Evolutionary conservation across 1,140 invertebrate species (phyloP), one percentile per base, ranked within the genome.

Genomic region (Druon quercuslanigerum): DNA sequence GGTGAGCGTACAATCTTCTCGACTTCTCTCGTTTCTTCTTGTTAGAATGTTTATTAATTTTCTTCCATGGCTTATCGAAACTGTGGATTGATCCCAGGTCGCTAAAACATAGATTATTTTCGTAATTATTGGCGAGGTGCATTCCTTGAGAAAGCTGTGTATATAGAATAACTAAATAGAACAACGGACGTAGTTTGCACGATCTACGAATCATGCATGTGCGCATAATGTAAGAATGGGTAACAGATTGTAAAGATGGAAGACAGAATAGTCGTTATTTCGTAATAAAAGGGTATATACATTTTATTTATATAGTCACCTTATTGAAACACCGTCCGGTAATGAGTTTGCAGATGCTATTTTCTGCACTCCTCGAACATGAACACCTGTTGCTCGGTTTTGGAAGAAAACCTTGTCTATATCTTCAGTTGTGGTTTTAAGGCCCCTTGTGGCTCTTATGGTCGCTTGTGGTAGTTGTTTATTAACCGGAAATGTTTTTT

Each of bases 1-100:
- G 92, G 91, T 97, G 94, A 51, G 93, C 92, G 89, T 96, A 97
- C 20, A 96, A 92, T 87, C 95, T 92, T 84, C 96, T 93, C n/a
- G 96, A 86, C 89, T 98, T 98, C 87, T 98, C 96, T 80, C 94
- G 94, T 86, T 97, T 97, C 72, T 96, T 96, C 84, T 95, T 95
- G 86, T 97, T 96, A 19, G 93, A 92, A 86, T 96, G 96, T 89
- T 93, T 95, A 83, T 96, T 95, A 6, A 94, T 92, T 84, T 94
- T 94, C 85, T 97, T 97, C 96, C 96, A 97, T 7, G 96, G 96
- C 90, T 98, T 98, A 20, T 89, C 86, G 40, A 88, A 78, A 19
- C 75, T 19, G 33, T 19, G 78, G 81, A 76, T 83, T 77, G 77
- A 89, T 85, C 71, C 82, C 79, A 78, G 77, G 89, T 85, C 71